Base-by-base conservation (phyloP, 2,888 invertebrate genomes). In the Lasioglossum zephyrum region DNA sequence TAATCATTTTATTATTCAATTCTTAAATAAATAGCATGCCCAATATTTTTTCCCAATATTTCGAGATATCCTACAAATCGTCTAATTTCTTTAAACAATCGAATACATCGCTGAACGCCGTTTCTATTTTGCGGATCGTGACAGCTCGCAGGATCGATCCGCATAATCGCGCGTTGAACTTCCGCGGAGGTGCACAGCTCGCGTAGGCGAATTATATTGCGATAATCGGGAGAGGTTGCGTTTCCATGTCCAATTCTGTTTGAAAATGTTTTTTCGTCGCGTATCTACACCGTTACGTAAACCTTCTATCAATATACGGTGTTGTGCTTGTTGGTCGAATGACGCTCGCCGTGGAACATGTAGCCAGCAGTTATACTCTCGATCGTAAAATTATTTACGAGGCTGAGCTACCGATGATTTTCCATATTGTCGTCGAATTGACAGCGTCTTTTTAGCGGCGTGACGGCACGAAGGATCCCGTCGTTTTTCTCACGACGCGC, bases 191-290 rank as follows among this genome's bases (percentile, higher is more conserved):
- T 75, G 36, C 26, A 44, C 18, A 66, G 16, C 49, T n/a, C 41
- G 73, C 78, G 74, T 86, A 76, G 85, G 80, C 85, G 85, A 85
- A 81, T 57, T n/a, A 44, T 26, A 47, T 16, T 47, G 76, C 66
- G 77, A 78, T 77, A 72, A 86, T 81, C 70, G 63, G 74, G 49
- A 47, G 77, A 47, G 47, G 5, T 47, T 16, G 47, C 77, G 85
- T 84, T 85, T 85, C 76, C 84, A 80, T 84, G 77, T 85, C 85
- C 18, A 77, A 85, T 77, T 66, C n/a, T 74, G 70, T 80, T 63
- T 73, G 53, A 47, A 79, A 22, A 83, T 47, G 60, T 79, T 49
- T 49, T 49, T 49, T 69, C 57, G 73, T 22, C 53, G n/a, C 9
- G 70, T 84, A 69, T 77, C 73, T 4, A 49, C 36, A 49, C 18